Evolutionary conservation across 2,113 vertebrate genomes (phyloP), one percentile per base, ranked within the genome.

Genomic region (Oophaga pumilio): DNA sequence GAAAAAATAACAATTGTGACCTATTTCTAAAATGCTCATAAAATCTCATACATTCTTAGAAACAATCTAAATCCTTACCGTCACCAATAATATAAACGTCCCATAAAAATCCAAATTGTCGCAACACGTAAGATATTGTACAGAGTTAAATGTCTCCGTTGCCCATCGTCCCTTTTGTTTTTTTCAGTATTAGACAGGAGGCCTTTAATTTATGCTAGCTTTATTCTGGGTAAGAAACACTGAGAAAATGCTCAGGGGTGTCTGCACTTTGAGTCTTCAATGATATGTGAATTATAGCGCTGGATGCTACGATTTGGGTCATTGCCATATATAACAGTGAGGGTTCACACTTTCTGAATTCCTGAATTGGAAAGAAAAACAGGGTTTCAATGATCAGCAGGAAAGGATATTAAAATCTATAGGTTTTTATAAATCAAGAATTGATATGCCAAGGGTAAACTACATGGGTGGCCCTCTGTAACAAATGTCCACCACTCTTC

Each of bases 241-340:
- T 77, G 59, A 22, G 73, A 77, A 53, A 76, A 64, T 64, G 52
- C 57, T 20, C 71, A 28, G 3, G 84, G 71, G 53, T 11, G 76
- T 77, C 53, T n/a, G 26, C 69, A 59, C 57, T 53, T 50, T 52
- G 57, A 69, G 62, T 83, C 33, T 49, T 85, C 83, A 74, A 43
- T 76, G 83, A 74, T 76, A 76, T 57, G 68, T 73, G 69, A 85
- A 76, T 76, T 85, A 85, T 59, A 76, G 53, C 26, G 15, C 52
- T 33, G 77, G 64, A 76, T 85, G 57, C 71, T 62, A 24, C 12
- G 73, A 76, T 50, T 64, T 86, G 84, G 84, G 28, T 76, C 59
- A 18, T 10, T 86, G 73, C 84, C 74, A 86, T 66, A 86, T 68
- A 86, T 50, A 86, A 77, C 66, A 86, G 59, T 59, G 52, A 84